These are phyloP conservation scores for Cephonodes hylas DNA, from an alignment of 2,888 invertebrate species.

Conservation along the genomic window DNA sequence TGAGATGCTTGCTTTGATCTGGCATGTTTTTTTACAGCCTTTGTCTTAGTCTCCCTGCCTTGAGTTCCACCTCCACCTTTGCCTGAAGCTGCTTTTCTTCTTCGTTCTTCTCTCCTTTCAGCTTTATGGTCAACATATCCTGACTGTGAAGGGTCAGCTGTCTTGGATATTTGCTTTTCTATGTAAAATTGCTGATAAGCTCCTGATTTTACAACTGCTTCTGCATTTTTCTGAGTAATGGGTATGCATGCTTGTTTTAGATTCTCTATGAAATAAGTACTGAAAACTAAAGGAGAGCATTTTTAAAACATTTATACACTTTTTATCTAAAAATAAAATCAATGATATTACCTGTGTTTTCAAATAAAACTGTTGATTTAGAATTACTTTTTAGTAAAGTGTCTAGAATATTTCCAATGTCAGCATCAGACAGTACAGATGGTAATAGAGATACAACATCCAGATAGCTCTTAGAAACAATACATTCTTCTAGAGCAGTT, in stretches of 20 bases:
- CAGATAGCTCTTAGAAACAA: conserved; percentile 88
- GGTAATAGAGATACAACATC: conserved; percentile 92
- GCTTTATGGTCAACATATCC: conserved; percentile 76
- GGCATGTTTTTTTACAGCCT: conserved; percentile 92
- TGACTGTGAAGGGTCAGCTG: conserved; percentile 55
- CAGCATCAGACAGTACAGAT: conserved; percentile 88
- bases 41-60: conserved; percentile 97
- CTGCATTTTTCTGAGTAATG: conserved; percentile 84
- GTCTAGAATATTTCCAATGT: conserved; percentile 87
- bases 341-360: conserved; percentile 75
- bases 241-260: conserved; percentile 85
- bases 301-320: not conserved
- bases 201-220: conserved; percentile 85
- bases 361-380: conserved; percentile 80
- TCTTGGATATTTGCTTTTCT: conserved; percentile 83
- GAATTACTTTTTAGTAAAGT: conserved; percentile 82
- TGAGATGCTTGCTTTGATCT: conserved; percentile 80
- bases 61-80: conserved; percentile 96
- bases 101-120: conserved; percentile 92
- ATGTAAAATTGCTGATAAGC: conserved; percentile 87
- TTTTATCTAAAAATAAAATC: not conserved
- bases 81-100: conserved; percentile 92
- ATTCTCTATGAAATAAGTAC: conserved; percentile 84
- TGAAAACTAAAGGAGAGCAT: conserved; percentile 72
- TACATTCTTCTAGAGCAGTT: conserved; percentile 92